Base-by-base conservation (phyloP, 2,797 vertebrate species). In the Hypotaenidia philippensis region DNA sequence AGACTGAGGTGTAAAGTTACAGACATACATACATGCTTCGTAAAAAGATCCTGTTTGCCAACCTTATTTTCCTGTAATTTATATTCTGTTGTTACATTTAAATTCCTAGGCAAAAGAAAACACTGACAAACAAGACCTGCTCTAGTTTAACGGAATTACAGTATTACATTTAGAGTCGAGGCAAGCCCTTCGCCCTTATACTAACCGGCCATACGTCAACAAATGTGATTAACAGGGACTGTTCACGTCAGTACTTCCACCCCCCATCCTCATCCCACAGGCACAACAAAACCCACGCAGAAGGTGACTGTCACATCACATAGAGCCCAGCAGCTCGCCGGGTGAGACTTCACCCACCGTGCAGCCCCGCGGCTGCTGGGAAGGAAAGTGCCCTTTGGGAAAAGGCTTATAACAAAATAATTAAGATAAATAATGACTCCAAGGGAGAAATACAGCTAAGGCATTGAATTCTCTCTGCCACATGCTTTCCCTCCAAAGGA, bases 61-160 rank as follows among this genome's bases (percentile, higher is more conserved):
- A 81, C 41, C 68, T 74, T 80, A 87, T 96, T 96, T 94, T 90
- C 89, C 83, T 82, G 94, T 82, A 88, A 95, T 93, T 96, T 96
- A 95, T 95, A 95, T 93, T 93, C 93, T 82, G 86, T 79, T 96
- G 94, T 94, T 93, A 94, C 94, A 66, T 88, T 94, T 79, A 41
- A 89, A 94, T 84, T 87, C 83, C 86, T 6, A 95, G 89, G 89
- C 27, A 89, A 89, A 92, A 89, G 92, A 94, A 95, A 96, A 93
- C 94, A 91, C 38, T 10, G 80, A 50, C 92, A 93, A 94, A 92
- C 80, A 87, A 88, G 83, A 91, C 40, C 94, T 82, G 71, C 63
- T 74, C 93, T 83, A 78, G 90, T 90, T 93, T 59, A 94, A 94
- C 91, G 60, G 52, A 84, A 88, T 66, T 56, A 53, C 44, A 65